Evolutionary conservation across 2,113 vertebrate genomes (phyloP), one percentile per base, ranked within the genome.

Genomic region (Calypte anna): DNA sequence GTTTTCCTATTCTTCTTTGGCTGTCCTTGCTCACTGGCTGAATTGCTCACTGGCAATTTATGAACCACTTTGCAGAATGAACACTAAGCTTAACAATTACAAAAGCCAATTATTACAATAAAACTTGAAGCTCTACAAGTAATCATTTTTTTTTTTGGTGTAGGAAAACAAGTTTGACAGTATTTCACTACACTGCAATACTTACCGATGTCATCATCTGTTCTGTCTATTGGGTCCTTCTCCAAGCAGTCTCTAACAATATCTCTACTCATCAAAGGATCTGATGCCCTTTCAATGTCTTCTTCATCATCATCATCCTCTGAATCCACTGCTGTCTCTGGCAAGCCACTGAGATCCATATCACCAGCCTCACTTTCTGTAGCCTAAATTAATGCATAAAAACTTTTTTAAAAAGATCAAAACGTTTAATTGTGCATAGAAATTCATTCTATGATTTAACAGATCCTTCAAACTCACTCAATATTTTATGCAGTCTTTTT

Each of bases 241-340:
- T 99, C 99, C 94, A 99, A 97, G 85, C 99, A 99, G 97, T 99
- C 99, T 90, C 99, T 98, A 83, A 99, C 99, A 33, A 99, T 99
- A 96, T 99, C 99, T 58, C 99, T 98, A 76, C 99, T 99, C 99
- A 99, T 99, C 86, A 99, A 98, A 72, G 99, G 99, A 92, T 99
- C 99, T 0, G 99, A 99, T 13, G 99, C 98, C 64, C 99, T 98
- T 94, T 99, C 99, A 84, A 99, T 99, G 91, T 99, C 99, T 97
- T 99, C 99, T 94, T 99, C 99, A 38, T 99, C 99, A 2, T 99
- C 99, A 4, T 99, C 99, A 66, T 99, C 99, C 93, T 99, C 99
- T 1, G 99, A 99, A 98, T 99, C 99, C 38, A 99, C 99, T 40
- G 99, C 99, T n/a, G 99, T 99, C 97, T 99, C 99, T 12, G 99